Percentiles rank a stretch among this genome's conserved stretches.
Conservation (phyloP, 2,888 invertebrate species). For the Scaptodrosophila latifasciaeformis region DNA sequence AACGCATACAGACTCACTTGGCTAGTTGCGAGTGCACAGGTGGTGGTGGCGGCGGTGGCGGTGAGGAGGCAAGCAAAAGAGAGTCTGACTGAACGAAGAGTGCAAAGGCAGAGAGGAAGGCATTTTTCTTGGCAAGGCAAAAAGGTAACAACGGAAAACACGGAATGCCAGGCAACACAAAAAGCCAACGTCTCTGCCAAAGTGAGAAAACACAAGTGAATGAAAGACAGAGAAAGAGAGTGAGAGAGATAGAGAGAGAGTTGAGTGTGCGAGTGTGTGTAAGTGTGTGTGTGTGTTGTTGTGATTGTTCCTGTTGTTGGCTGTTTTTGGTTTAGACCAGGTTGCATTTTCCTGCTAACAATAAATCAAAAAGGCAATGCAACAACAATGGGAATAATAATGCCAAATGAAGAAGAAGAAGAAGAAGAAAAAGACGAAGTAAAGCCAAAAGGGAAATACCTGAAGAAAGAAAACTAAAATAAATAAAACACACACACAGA, state of each 20-base stretch:
- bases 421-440: no score
- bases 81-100: no score
- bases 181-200: background rate
- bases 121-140: conserved; percentile 40
- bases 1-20: conserved; percentile 4
- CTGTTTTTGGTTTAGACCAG: conserved; percentile 10
- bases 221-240: background rate
- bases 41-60: no score
- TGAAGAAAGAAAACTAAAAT: no score
- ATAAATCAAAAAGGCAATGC: conserved; percentile 58
- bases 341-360: conserved; percentile 51
- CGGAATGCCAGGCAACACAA: background rate
- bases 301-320: conserved; percentile 25
- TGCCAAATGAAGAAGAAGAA: conserved; percentile 39
- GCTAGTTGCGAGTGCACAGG: conserved; percentile 5
- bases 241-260: conserved; percentile 4
- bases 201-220: background rate
- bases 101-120: conserved; percentile 27
- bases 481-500: conserved; percentile 27
- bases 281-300: conserved; percentile 30
- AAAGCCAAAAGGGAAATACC: background rate
- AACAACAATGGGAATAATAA: conserved; percentile 16
- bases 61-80: no score
- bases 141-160: conserved; percentile 10
- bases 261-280: conserved; percentile 7